Base-by-base conservation (phyloP, 2,113 vertebrate species). In the Dipodomys spectabilis region DNA sequence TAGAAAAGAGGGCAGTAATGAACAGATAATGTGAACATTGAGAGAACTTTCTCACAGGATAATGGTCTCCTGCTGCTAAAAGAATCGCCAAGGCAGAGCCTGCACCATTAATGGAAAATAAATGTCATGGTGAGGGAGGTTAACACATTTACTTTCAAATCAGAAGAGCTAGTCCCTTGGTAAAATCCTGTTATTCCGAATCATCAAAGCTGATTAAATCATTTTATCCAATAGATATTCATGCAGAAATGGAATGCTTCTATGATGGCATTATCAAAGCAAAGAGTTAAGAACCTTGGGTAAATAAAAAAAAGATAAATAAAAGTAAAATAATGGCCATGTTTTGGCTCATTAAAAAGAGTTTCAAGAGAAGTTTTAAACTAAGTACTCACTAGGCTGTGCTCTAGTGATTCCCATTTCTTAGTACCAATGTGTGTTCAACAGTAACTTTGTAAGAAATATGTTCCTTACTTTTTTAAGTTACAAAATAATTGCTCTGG, bases 1-100 rank as follows among this genome's bases (percentile, higher is more conserved):
- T 87, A 79, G 92, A 95, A 96, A 97, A 93, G 96, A 97, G 93
- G 97, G 96, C 97, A 97, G 97, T 98, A 97, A 97, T 98, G 97
- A 97, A 96, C 90, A 98, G 94, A 94, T 95, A 97, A 98, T 98
- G 96, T 96, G 95, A 96, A 92, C 93, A 93, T 94, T 49, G 97
- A 96, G 79, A 97, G 94, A 95, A 97, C 94, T 97, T 97, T 97
- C 93, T 97, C 82, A 93, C 60, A 92, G 45, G 64, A 97, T 96
- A 97, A 98, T 92, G 80, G 96, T 80, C 96, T 98, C 96, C 97
- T 91, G 94, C 97, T 97, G 97, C 92, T 96, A 85, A 92, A 96
- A 97, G 97, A 97, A 97, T 94, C 53, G 96, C 79, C 89, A 91
- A 10, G 5, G 95, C 94, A 96, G 97, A 98, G 79, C 92, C 96